Percentiles rank a stretch among this genome's conserved stretches.
Evolutionary conservation across 1,140 invertebrate genomes (phyloP).

Genomic region (Maniola jurtina): DNA sequence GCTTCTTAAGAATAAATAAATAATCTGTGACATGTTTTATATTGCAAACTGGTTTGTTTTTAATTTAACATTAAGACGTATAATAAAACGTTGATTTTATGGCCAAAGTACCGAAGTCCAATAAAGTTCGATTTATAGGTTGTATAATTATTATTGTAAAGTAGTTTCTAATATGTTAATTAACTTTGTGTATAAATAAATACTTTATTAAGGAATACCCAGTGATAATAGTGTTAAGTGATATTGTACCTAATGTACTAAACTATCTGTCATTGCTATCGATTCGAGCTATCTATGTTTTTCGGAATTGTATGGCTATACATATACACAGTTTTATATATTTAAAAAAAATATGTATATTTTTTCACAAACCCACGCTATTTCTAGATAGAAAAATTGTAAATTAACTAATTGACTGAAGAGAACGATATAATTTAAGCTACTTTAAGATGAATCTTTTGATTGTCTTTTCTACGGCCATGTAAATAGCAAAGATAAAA

Average conservation of each 20-base stretch:
- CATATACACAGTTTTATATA: slow-evolving; percentile 47
- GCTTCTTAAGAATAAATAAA: not conserved
- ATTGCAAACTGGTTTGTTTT: slow-evolving; percentile 10
- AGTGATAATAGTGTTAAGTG: slow-evolving; percentile 75
- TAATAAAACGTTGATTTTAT: slow-evolving; percentile 35
- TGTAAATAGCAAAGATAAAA: slow-evolving; percentile 71
- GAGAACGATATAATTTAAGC: slow-evolving; percentile 66
- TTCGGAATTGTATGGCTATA: slow-evolving; percentile 47
- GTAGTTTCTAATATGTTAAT: slow-evolving; percentile 47
- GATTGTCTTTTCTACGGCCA: slow-evolving; percentile 70
- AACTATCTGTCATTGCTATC: slow-evolving; percentile 52
- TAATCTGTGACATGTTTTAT: slow-evolving; percentile 9
- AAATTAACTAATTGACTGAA: slow-evolving; percentile 66
- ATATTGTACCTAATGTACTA: slow-evolving; percentile 54
- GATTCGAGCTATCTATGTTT: slow-evolving; percentile 61
- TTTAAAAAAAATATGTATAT: slow-evolving; percentile 53
- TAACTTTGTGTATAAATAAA: slow-evolving; percentile 56
- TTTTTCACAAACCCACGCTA: slow-evolving; percentile 63
- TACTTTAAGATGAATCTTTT: slow-evolving; percentile 68
- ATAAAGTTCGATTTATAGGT: slow-evolving; percentile 65
- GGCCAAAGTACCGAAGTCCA: slow-evolving; percentile 73
- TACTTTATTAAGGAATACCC: slow-evolving; percentile 59
- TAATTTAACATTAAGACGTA: slow-evolving; percentile 3
- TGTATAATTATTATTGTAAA: slow-evolving; percentile 68
- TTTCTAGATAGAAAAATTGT: slow-evolving; percentile 47